Base-by-base conservation (phyloP, 2,888 invertebrate species). In the Anorthoa munda region DNA sequence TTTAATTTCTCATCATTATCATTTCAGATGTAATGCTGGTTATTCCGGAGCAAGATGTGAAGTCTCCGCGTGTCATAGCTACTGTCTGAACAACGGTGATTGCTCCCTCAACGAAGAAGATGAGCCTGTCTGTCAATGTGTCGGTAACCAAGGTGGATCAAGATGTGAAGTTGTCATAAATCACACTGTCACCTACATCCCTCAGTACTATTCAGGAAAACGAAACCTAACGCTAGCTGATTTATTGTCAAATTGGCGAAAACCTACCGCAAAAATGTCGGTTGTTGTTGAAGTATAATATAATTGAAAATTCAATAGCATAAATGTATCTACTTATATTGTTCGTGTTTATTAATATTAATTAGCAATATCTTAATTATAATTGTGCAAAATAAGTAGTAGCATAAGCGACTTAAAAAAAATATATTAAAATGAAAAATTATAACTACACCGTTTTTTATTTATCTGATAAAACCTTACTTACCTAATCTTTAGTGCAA, bases 11-110 rank as follows among this genome's bases (percentile, higher is more conserved):
- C 39, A 12, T 58, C 39, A 39, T n/a, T 13, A 13, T n/a, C n/a
- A n/a, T 59, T 59, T 39, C 59, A 59, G 59, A 39, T 59, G 59
- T n/a, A 13, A n/a, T 59, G 59, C 59, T 15, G 59, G 59, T n/a
- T 59, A 59, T 59, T 39, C 59, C n/a, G 59, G 59, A 2, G n/a
- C 31, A 13, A n/a, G 39, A 7, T 59, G 59, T 59, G 59, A 59
- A 59, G n/a, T 39, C n/a, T n/a, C 7, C 31, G n/a, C n/a, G n/a
- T 59, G 59, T 59, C 59, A 59, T 39, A 2, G 13, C 39, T 59
- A 39, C 39, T 59, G 59, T n/a, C n/a, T 59, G 39, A 59, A 59
- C 59, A 39, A 39, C 13, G 59, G 59, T 4, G 7, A 13, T 7
- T 59, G 59, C 15, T 59, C 39, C 13, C n/a, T 59, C 7, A 59